Evolutionary conservation across 2,888 invertebrate genomes (phyloP), one percentile per base, ranked within the genome.

Genomic region (Desoria tigrina): DNA sequence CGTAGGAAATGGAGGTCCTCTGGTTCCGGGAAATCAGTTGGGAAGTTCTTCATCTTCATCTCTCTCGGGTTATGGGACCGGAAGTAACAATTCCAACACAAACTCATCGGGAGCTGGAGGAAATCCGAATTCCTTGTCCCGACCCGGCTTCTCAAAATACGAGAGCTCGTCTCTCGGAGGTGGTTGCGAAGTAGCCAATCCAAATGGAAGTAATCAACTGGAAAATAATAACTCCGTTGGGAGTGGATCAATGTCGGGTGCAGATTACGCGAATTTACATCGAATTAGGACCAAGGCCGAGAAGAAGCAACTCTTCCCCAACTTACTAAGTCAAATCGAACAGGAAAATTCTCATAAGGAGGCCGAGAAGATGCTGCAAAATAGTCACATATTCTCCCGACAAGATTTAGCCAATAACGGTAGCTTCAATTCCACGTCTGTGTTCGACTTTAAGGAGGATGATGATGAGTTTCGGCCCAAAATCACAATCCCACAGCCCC

Each of bases 271-370:
- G 6, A n/a, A 21, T 18, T 27, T 58, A n/a, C 58, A 58, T n/a
- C 39, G 91, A 78, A 92, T 92, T 77, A 84, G 92, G 73, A 93
- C 92, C 2, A 92, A 92, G 81, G 92, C 90, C 1, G 92, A 92
- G 81, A 81, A 92, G 45, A 93, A 92, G 80, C 84, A 82, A 63
- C 45, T 76, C 37, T 76, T 75, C 62, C 76, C 76, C 16, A 76
- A 76, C 61, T 65, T 76, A 27, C 66, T 76, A 23, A 72, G 71
- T 68, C 76, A 74, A 68, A 74, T 76, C 61, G 76, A 76, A 57
- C 73, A 73, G 50, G 76, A 74, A 42, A 73, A 74, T 64, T 71
- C 74, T 21, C 71, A 65, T 59, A 69, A 71, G 45, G 70, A 67
- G 27, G 65, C 66, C 16, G 68, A 68, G 50, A 68, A 65, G 27